A percentile compares a stretch with the other conserved stretches of the same genome.
phyloP scores from a whole-genome alignment of 2,888 invertebrate genomes.

The Thymelicus acteon region DNA sequence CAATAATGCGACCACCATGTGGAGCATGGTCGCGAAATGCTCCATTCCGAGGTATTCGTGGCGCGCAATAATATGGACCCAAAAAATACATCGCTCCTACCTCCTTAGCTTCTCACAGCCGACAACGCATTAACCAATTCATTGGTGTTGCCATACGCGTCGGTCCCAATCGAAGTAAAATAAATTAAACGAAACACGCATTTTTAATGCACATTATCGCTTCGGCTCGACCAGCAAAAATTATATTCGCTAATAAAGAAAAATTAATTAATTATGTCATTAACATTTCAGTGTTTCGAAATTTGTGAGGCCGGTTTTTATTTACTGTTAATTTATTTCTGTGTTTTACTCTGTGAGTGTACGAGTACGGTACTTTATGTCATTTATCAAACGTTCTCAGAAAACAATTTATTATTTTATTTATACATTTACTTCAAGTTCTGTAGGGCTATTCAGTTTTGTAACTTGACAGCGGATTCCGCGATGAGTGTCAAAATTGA shows the following conservation, averaged over 20 bases:
- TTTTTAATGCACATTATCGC: slow-evolving; percentile 6
- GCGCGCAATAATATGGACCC: not conserved
- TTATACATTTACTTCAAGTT: no score
- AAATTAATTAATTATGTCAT: slow-evolving; percentile 6
- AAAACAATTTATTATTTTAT: no score
- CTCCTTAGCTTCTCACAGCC: not conserved
- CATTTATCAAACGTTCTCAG: no score
- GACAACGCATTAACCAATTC: slow-evolving; percentile 1
- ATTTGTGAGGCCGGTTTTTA: slow-evolving; percentile 1
- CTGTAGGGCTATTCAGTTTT: no score
- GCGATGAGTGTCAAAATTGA: no score
- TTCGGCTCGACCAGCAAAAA: not conserved
- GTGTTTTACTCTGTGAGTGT: not conserved
- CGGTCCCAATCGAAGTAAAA: slow-evolving; percentile 3
- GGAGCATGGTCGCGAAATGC: not conserved
- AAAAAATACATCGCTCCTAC: not conserved
- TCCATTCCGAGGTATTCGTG: not conserved
- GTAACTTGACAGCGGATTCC: no score
- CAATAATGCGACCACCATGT: not conserved
- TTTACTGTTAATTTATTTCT: slow-evolving; percentile 4
- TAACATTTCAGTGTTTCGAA: slow-evolving; percentile 4
- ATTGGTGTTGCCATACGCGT: slow-evolving; percentile 1
- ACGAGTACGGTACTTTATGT: no score
- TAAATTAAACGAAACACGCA: not conserved
- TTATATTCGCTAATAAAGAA: slow-evolving; percentile 2